These are phyloP conservation scores for Sardinella longiceps DNA, from an alignment of 2,797 vertebrate genomes.

Conservation along the genomic window DNA sequence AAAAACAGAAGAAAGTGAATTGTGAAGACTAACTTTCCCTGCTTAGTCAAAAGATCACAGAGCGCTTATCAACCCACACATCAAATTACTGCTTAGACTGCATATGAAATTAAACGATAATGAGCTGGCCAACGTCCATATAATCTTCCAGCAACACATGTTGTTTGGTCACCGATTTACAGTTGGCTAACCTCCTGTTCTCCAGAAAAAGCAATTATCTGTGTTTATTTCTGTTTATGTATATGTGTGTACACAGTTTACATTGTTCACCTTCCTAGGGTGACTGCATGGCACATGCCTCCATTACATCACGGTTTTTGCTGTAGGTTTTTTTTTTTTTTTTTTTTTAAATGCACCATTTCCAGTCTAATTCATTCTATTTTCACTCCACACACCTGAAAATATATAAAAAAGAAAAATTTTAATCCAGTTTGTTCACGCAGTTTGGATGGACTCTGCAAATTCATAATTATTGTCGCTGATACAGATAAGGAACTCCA, in stretches of 20 bases:
- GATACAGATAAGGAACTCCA: constrained; percentile 76
- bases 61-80: constrained; percentile 41
- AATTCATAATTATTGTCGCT: constrained; percentile 73
- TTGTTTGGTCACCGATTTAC: constrained; percentile 30
- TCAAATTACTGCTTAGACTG: constrained; percentile 47
- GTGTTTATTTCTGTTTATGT: constrained; percentile 31
- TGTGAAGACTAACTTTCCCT: constrained; percentile 24
- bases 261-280: constrained; percentile 37
- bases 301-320: constrained; percentile 56
- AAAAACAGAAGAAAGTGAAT: neutral
- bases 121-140: constrained; percentile 18
- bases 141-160: constrained; percentile 44
- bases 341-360: neutral
- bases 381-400: constrained; percentile 36
- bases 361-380: constrained; percentile 1
- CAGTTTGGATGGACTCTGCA: constrained; percentile 65
- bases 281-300: constrained; percentile 38
- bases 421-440: constrained; percentile 58
- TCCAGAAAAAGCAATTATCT: constrained; percentile 27
- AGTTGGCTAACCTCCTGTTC: constrained; percentile 26
- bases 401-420: constrained; percentile 22
- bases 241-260: neutral
- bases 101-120: constrained; percentile 36
- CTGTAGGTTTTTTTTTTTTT: no score
- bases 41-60: constrained; percentile 37